Base-by-base conservation (phyloP, 1,140 invertebrate genomes). In the Augochlora pura region DNA sequence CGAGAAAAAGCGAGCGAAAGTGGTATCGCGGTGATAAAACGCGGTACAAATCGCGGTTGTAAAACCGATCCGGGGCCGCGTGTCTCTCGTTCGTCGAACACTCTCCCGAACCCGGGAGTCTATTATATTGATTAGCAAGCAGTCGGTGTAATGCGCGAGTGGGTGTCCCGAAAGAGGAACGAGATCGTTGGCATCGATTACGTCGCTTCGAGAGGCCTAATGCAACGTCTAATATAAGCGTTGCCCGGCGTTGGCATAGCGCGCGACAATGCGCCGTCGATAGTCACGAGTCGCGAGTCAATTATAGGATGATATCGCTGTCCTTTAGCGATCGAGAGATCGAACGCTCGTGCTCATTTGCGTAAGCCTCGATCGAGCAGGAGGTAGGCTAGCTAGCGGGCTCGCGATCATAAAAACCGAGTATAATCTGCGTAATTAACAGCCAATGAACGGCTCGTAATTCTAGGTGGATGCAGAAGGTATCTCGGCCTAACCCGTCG, bases 381-480 rank as follows among this genome's bases (percentile, higher is more conserved):
- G 32, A 63, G 54, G 67, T 81, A 81, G 80, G 68, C 72, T 59
- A 46, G 63, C n/a, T 49, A 32, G 32, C 32, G 71, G 64, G 71
- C 59, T 68, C 39, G 73, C 74, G 60, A 77, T 77, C 60, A 71
- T 80, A 86, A 82, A 85, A 86, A 79, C 27, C 52, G 64, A 64
- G 74, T 67, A 80, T 86, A 86, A 86, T 86, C 80, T 72, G 52
- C 65, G 76, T 86, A 86, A 86, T 86, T 86, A 69, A 75, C 62
- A 71, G 54, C 65, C 77, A 80, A 83, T 59, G 54, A 62, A 60
- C 71, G 66, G 66, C 60, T 78, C 69, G 70, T 79, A 71, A 62
- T 79, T 39, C 72, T 69, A 75, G 77, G 67, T 72, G 70, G 84
- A 46, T 70, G 65, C 25, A 39, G 77, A 74, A 72, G 64, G 63